Base-by-base conservation (phyloP, 2,113 vertebrate species). In the Nesogale talazaci region DNA sequence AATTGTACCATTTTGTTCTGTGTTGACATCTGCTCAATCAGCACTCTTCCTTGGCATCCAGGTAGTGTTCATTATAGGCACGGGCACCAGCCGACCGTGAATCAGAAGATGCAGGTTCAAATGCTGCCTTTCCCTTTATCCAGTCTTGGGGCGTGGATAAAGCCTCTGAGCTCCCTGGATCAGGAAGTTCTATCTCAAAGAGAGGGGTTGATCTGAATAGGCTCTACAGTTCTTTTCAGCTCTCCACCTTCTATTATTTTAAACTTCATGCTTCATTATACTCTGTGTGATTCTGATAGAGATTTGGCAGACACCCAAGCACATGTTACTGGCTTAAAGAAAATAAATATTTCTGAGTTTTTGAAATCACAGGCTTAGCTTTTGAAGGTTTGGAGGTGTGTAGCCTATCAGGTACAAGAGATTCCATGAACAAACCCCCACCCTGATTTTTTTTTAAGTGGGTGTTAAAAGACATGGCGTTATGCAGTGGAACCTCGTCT, bases 261-360 rank as follows among this genome's bases (percentile, higher is more conserved):
- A 74, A 77, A 69, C 31, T 34, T 86, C 25, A 57, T 52, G 52
- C 36, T 91, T 85, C 29, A 8, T 86, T 57, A 46, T 82, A 36
- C 38, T 57, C n/a, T 2, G 4, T 16, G 77, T 42, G 76, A 78
- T 36, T 86, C 42, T 17, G n/a, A 10, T 31, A 27, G 0, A 61
- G 38, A 59, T 36, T 74, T 91, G 88, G 89, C 87, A 57, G 70
- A 83, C 42, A 75, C 6, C 84, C 81, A 88, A 78, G 70, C 46
- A 11, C 72, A 6, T 92, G 83, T 86, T 75, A 57, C 69, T 61
- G 94, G 52, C 25, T 36, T 40, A 83, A 52, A 89, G 81, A 91
- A 94, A 93, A 91, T 29, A 91, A 95, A 92, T 59, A 91, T 56
- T 83, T 79, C 89, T 91, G 86, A 15, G 42, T 31, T 46, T 63